Percentiles rank a stretch among this genome's conserved stretches.
phyloP scores from a whole-genome alignment of 2,888 invertebrate genomes.

The Dendrolimus pini region DNA sequence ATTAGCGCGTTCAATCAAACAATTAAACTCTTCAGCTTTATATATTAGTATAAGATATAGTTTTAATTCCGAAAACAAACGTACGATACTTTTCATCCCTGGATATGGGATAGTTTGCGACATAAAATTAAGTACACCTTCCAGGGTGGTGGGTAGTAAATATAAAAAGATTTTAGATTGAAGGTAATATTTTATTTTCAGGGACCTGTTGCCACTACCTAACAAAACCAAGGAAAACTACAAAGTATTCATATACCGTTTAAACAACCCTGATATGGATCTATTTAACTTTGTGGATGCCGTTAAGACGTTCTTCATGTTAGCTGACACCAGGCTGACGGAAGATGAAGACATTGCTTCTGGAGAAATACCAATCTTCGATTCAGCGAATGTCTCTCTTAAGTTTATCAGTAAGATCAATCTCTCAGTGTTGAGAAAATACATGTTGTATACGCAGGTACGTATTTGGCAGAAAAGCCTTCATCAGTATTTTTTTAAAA shows the following conservation, averaged over 20 bases:
- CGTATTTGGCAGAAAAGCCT: conserved; percentile 8
- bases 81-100: too few relatives aligned
- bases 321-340: conserved; percentile 82
- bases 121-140: too few relatives aligned
- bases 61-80: too few relatives aligned
- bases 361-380: conserved; percentile 84
- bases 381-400: conserved; percentile 79
- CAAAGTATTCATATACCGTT: conserved; percentile 80
- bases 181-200: conserved; percentile 34
- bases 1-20: too few relatives aligned
- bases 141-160: too few relatives aligned
- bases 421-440: conserved; percentile 79
- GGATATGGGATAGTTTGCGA: too few relatives aligned
- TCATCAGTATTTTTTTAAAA: too few relatives aligned
- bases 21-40: too few relatives aligned
- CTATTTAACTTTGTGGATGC: conserved; percentile 80
- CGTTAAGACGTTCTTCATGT: conserved; percentile 83
- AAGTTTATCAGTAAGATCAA: conserved; percentile 80
- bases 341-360: conserved; percentile 76
- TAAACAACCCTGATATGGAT: conserved; percentile 79
- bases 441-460: conserved; percentile 84
- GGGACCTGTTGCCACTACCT: conserved; percentile 82
- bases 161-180: too few relatives aligned
- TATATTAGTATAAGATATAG: too few relatives aligned
- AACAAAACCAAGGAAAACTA: conserved; percentile 80